Evolutionary conservation across 2,797 vertebrate genomes (phyloP), one percentile per base, ranked within the genome.

Genomic region (Enteromius radiatus): DNA sequence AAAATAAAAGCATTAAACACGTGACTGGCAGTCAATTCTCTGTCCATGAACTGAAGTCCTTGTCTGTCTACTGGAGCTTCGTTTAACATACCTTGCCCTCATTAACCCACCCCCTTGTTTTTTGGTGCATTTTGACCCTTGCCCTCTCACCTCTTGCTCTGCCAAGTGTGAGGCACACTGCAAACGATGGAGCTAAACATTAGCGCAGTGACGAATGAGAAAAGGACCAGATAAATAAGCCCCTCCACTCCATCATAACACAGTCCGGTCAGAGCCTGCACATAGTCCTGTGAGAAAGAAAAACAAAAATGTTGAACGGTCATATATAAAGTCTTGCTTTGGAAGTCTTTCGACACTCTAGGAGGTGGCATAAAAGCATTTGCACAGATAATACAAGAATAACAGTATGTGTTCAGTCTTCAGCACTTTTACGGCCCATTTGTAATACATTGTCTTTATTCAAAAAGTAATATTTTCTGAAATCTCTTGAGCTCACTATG

Each of bases 101-200:
- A 38, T 19, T 36, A 36, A 21, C 56, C 33, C 56, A 5, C n/a
- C 28, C 10, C 6, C 3, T 1, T 1, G 0, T 49, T 21, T 28
- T 17, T 45, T 17, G 28, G 61, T 17, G 3, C 7, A 64, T 64
- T 59, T 65, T 64, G 45, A 47, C 80, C 45, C 47, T 23, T 70
- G 64, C 74, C 38, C 52, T 59, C 92, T 91, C 91, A 99, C 98
- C 96, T 96, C 89, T 97, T 98, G n/a, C 94, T 93, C 54, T 96
- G 95, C 98, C 98, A 99, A 82, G 98, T 98, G 89, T 99, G 98
- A 0, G 98, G 98, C 76, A 98, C 92, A 0, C 97, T 99, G 95
- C 98, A 99, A 85, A 99, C 93, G 11, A 99, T 95, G 11, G 97
- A 98, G 93, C 95, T 99, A 95, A 99, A 98, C 98, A 99, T 99